Conservation (phyloP, 2,888 invertebrate genomes). For the Zygaena filipendulae region DNA sequence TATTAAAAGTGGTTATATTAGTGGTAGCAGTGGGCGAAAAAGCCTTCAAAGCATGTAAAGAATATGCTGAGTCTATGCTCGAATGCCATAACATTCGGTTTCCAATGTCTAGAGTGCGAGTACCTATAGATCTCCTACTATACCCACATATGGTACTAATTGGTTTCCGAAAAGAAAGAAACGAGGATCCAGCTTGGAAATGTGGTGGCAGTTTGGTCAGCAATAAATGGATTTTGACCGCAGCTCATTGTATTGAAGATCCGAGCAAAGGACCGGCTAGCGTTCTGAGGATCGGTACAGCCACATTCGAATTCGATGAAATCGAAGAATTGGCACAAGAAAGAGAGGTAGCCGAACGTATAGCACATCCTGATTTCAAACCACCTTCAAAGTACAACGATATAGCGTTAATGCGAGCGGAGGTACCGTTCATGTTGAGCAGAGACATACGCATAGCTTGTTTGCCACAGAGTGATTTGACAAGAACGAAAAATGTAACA, state of each 20-base stretch:
- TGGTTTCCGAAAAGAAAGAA: slow-evolving; percentile 29
- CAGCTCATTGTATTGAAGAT: slow-evolving; percentile 53
- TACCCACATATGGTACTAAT: slow-evolving; percentile 74
- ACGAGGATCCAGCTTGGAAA: slow-evolving; percentile 36
- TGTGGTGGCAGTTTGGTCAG: slow-evolving; percentile 56
- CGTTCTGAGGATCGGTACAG: slow-evolving; percentile 64
- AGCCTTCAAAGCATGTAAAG: slow-evolving; percentile 42
- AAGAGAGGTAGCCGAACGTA: slow-evolving; percentile 41
- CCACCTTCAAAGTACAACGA: slow-evolving; percentile 71
- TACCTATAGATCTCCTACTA: slow-evolving; percentile 55
- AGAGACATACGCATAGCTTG: slow-evolving; percentile 72
- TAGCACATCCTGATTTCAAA: slow-evolving; percentile 67
- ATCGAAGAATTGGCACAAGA: slow-evolving; percentile 63
- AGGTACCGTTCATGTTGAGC: slow-evolving; percentile 50
- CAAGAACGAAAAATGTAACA: slow-evolving; percentile 40
- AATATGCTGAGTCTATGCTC: slow-evolving; percentile 42
- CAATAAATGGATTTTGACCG: slow-evolving; percentile 49
- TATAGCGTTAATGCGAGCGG: slow-evolving; percentile 71
- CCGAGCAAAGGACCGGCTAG: slow-evolving; percentile 53
- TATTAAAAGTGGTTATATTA: slow-evolving; percentile 10
- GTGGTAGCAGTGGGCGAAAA: slow-evolving; percentile 34
- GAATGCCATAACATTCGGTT: slow-evolving; percentile 53
- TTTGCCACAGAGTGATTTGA: slow-evolving; percentile 39
- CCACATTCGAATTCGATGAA: slow-evolving; percentile 58
- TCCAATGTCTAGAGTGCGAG: slow-evolving; percentile 35